Evolutionary conservation across 2,888 invertebrate genomes (phyloP), one percentile per base, ranked within the genome.

Genomic region (Rambutsinella grinnellia): DNA sequence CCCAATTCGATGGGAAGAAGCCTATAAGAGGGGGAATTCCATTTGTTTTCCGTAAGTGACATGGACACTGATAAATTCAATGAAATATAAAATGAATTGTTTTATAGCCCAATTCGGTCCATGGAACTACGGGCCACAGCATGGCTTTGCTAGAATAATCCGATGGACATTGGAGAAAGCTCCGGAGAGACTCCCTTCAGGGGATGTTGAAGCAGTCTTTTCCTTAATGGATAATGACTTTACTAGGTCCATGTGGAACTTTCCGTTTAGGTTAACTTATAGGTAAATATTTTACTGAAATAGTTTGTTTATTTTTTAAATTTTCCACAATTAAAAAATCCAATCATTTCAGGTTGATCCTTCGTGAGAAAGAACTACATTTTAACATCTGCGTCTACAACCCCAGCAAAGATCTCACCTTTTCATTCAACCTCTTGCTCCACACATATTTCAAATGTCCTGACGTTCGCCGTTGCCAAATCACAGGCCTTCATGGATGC

Each of bases 401-500:
- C 89, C 96, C 95, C 44, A 95, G 95, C 89, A 94, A 94, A 89
- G 94, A 95, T 87, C 89, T 93, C 83, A 93, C 94, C 76, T 94
- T 94, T 89, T 93, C 92, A 86, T 98, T 97, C 88, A 96, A 97
- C 87, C 89, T 97, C 87, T 89, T 97, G 80, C 89, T 97, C 85
- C 97, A 97, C 88, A 97, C 97, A 26, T 97, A 97, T 89, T 94
- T 98, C 88, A 95, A 95, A 90, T 96, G 96, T 86, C 95, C 96
- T 79, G 96, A 97, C 88, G 96, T 97, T 57, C 90, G 94, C 66
- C 91, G 95, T 84, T 94, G 95, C 86, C 94, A 94, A 89, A 94
- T 98, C 86, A 94, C 94, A 70, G 97, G 97, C 81, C 91, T 98
- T 85, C 93, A 95, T 86, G 96, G 95, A 68, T 93, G 93, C 86